Percentiles rank a stretch among this genome's conserved stretches.
These are phyloP conservation scores for Calycopis cecrops DNA, from an alignment of 1,140 invertebrate species.

Conservation along the genomic window DNA sequence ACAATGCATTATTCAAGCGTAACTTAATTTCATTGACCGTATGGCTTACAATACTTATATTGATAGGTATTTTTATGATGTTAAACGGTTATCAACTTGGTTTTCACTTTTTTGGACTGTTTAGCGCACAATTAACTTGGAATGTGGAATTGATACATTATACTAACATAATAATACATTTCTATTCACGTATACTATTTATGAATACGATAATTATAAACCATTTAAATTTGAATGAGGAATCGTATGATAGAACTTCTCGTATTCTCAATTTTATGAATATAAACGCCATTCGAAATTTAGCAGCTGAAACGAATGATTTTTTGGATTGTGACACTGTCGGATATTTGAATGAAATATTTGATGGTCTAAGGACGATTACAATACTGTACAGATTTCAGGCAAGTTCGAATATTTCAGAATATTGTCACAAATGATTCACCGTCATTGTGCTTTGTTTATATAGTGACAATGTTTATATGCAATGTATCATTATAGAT, in stretches of 20 bases:
- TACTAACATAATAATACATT: constrained; percentile 39
- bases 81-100: constrained; percentile 11
- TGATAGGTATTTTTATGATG: constrained; percentile 6
- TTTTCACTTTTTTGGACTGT: constrained; percentile 20
- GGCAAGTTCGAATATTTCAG: too few species aligned
- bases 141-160: constrained; percentile 36
- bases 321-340: constrained; percentile 32
- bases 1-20: constrained; percentile 20
- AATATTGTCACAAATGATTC: too few species aligned
- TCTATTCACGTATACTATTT: constrained; percentile 35
- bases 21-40: constrained; percentile 26
- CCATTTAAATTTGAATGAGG: constrained; percentile 22
- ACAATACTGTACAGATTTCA: constrained; percentile 27
- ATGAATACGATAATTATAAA: constrained; percentile 43
- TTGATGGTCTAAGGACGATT: constrained; percentile 31
- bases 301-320: constrained; percentile 32
- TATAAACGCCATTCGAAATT: constrained; percentile 26
- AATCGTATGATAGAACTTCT: neutral
- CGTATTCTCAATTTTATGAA: constrained; percentile 19
- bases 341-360: constrained; percentile 36
- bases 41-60: neutral
- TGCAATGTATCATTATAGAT: too few species aligned
- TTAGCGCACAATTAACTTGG: constrained; percentile 24
- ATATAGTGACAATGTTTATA: too few species aligned
- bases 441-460: too few species aligned